Evolutionary conservation across 2,113 vertebrate genomes (phyloP).

Genomic region (Indri indri): DNA sequence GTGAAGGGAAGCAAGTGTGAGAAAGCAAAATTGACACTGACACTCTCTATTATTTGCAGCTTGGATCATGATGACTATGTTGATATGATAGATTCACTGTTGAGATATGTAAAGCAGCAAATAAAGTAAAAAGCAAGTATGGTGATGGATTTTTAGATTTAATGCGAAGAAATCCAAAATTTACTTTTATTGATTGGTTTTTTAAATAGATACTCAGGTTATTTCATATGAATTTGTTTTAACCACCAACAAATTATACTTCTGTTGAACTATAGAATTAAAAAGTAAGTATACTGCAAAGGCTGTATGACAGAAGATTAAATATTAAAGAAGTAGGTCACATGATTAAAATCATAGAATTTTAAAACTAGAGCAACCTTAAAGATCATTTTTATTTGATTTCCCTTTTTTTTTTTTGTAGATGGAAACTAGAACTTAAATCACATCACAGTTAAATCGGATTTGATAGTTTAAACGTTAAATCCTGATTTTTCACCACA

Average conservation of each 20-base stretch:
- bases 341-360: slow-evolving; percentile 52
- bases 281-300: slow-evolving; percentile 29
- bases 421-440: background rate
- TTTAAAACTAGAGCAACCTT: slow-evolving; percentile 25
- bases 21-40: slow-evolving; percentile 98
- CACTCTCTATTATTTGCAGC: slow-evolving; percentile 96
- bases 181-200: slow-evolving; percentile 70
- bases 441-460: background rate
- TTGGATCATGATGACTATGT: slow-evolving; percentile 95
- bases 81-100: slow-evolving; percentile 89
- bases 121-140: slow-evolving; percentile 79
- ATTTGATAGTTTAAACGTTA: slow-evolving; percentile 30
- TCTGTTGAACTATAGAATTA: slow-evolving; percentile 19
- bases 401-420: background rate
- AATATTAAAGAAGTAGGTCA: slow-evolving; percentile 34
- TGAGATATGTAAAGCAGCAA: slow-evolving; percentile 88
- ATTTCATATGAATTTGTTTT: slow-evolving; percentile 66
- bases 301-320: slow-evolving; percentile 60
- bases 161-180: slow-evolving; percentile 60
- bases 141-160: slow-evolving; percentile 76
- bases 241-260: slow-evolving; percentile 39
- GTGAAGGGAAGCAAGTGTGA: slow-evolving; percentile 91
- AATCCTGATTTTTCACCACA: slow-evolving; percentile 5
- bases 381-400: slow-evolving; percentile 37
- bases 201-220: slow-evolving; percentile 68